A percentile compares a stretch with the other conserved stretches of the same genome.
These are phyloP conservation scores for Coluber constrictor DNA, from an alignment of 2,797 vertebrate genomes.

Conservation along the genomic window DNA sequence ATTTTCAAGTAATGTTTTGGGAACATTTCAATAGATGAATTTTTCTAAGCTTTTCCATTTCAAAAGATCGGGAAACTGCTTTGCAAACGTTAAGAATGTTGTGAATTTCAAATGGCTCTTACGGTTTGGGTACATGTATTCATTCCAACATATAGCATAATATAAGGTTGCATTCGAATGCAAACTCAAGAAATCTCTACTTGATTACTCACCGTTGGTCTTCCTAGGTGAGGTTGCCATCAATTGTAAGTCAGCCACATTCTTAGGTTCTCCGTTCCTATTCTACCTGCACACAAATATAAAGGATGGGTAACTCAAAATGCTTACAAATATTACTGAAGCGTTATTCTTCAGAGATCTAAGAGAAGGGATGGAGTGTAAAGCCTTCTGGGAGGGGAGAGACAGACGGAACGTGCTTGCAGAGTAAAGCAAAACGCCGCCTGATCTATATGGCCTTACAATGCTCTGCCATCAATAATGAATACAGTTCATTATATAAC, in stretches of 20 bases:
- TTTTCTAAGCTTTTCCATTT: neutral
- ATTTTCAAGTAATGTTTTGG: neutral
- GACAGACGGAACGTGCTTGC: neutral
- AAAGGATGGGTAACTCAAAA: neutral
- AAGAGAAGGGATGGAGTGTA: neutral
- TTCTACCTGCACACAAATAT: neutral
- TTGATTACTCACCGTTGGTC: neutral
- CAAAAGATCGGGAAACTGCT: neutral
- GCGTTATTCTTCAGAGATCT: neutral
- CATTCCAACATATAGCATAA: neutral
- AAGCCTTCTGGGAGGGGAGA: neutral
- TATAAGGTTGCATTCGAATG: neutral
- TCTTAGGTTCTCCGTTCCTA: neutral
- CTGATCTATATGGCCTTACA: neutral
- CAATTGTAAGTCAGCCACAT: neutral
- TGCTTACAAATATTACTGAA: neutral
- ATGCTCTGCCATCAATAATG: neutral
- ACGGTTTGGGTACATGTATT: neutral
- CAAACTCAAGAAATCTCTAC: neutral
- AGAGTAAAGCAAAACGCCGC: neutral
- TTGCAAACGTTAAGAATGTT: neutral
- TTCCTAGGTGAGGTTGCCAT: neutral
- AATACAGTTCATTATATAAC: neutral
- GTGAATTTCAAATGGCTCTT: neutral
- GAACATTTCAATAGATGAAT: neutral